A percentile compares a stretch with the other conserved stretches of the same genome.
These are phyloP conservation scores for Podarcis siculus DNA, from an alignment of 2,797 vertebrate genomes.

Conservation along the genomic window DNA sequence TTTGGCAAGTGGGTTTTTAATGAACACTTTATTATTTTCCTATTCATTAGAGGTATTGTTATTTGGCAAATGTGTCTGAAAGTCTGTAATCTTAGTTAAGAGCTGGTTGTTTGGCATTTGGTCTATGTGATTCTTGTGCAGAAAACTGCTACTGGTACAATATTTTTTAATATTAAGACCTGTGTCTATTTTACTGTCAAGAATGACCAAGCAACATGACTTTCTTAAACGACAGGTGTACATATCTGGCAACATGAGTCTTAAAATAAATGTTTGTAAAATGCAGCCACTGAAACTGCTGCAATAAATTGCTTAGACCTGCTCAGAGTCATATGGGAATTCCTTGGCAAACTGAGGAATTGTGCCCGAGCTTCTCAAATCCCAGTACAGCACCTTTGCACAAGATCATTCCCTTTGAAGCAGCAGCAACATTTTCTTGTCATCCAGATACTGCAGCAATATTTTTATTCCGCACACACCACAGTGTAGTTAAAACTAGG, in stretches of 20 bases:
- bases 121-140: background rate
- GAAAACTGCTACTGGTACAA: background rate
- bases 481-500: conserved; percentile 52
- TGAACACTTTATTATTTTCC: background rate
- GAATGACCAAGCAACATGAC: background rate
- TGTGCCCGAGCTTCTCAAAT: background rate
- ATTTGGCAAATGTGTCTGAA: background rate
- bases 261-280: background rate
- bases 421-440: conserved; percentile 44
- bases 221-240: background rate
- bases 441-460: conserved; percentile 48
- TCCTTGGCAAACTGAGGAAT: background rate
- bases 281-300: background rate
- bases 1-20: background rate
- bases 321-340: accelerated
- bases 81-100: background rate
- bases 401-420: conserved; percentile 38
- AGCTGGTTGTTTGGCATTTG: background rate
- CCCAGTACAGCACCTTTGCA: background rate
- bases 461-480: conserved; percentile 60
- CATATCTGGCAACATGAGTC: background rate
- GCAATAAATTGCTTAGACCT: background rate
- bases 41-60: background rate
- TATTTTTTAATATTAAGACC: background rate
- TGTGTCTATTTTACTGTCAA: background rate